Base-by-base conservation (phyloP, 2,113 vertebrate species). In the Oxygymnocypris stewartii region DNA sequence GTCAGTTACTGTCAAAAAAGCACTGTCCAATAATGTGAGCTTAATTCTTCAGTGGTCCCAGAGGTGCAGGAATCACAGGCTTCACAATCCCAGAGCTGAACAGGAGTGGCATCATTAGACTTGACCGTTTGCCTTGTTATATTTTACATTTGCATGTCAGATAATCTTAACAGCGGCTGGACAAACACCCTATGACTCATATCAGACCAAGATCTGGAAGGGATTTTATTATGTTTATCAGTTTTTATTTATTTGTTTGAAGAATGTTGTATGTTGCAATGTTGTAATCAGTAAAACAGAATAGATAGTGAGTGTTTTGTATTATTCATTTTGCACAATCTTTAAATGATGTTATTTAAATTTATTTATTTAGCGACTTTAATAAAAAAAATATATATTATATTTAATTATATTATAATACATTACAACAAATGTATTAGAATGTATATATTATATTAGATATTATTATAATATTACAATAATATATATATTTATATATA, bases 1-100 rank as follows among this genome's bases (percentile, higher is more conserved):
- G 87, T 94, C 92, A 94, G 91, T 93, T 92, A 31, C 63, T 59
- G 77, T 63, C 57, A 63, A 42, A 63, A 92, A 89, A 93, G 90
- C 89, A 90, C 90, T 85, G 93, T 89, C 90, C 90, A 88, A 88
- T 25, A 63, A 86, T 88, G 35, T 61, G 85, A 80, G 90, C 61
- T 65, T 47, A 73, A 85, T 67, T 79, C 47, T 79, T 61, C 76
- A 65, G 76, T 35, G 14, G 71, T 82, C 82, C 82, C 82, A 18
- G 71, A 61, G 71, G 69, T 25, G 20, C 85, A 87, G 69, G 31
- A 78, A 86, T 87, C 88, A 82, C 80, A 69, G 75, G 79, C 84
- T 67, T 83, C 80, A 84, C 83, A 44, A 61, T 86, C 54, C 54
- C 57, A 44, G 54, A 42, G 35, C 13, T 37, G 67, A 73, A 83